Conservation (phyloP, 2,888 invertebrate species). For the Cylindroiulus punctatus region DNA sequence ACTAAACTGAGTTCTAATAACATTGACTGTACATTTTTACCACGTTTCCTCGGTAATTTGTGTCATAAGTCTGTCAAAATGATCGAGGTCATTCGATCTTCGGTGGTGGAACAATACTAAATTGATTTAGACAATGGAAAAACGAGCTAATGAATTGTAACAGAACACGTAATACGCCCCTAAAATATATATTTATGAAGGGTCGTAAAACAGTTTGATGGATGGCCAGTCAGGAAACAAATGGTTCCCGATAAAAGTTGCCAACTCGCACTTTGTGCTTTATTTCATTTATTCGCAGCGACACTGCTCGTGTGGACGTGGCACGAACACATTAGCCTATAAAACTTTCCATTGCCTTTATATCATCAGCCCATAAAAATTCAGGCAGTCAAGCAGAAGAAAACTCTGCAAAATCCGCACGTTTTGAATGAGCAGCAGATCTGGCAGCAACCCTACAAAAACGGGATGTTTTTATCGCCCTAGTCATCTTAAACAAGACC, state of each 20-base stretch:
- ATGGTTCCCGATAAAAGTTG: neutral
- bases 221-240: slow-evolving; percentile 14
- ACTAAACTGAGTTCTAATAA: too few relatives aligned
- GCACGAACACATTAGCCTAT: slow-evolving; percentile 23
- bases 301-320: neutral
- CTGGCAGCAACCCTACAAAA: neutral
- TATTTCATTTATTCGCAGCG: neutral
- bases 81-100: neutral
- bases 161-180: neutral
- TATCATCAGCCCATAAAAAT: slow-evolving; percentile 37
- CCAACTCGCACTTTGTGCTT: neutral
- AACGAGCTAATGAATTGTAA: neutral
- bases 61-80: too few relatives aligned
- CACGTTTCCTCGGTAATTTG: too few relatives aligned
- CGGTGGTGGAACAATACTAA: neutral
- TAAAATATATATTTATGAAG: neutral
- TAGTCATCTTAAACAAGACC: neutral
- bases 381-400: neutral
- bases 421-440: slow-evolving; percentile 13
- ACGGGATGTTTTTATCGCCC: slow-evolving; percentile 4
- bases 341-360: neutral
- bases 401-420: neutral
- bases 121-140: neutral
- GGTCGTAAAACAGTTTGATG: slow-evolving; percentile 1
- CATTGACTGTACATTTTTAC: too few relatives aligned